Percentiles rank a stretch among this genome's conserved stretches.
These are phyloP conservation scores for Odobenus rosmarus DNA, from an alignment of 2,113 vertebrate species.

Conservation along the genomic window DNA sequence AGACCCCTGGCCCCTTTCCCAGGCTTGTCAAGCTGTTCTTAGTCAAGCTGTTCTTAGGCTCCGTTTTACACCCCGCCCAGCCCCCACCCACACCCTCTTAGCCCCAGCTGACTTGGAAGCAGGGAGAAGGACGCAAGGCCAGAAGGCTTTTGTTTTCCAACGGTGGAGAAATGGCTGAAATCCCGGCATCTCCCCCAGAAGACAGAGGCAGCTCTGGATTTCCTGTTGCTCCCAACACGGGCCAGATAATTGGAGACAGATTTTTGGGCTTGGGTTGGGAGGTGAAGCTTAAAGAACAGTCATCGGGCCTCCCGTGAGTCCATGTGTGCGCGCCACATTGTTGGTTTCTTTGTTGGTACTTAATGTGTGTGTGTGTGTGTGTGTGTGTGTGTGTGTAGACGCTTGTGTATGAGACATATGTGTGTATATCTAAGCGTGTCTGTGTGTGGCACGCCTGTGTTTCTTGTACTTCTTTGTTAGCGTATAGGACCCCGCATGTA, in stretches of 20 bases:
- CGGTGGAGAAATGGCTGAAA: slow-evolving; percentile 52
- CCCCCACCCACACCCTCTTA: not conserved
- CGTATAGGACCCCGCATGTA: not conserved
- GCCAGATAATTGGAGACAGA: slow-evolving; percentile 77
- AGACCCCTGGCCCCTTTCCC: not conserved
- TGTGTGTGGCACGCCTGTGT: not conserved
- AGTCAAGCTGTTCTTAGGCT: not conserved
- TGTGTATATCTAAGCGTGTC: not conserved
- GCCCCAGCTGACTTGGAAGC: slow-evolving; percentile 29
- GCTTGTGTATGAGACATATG: not conserved
- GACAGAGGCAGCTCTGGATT: slow-evolving; percentile 68
- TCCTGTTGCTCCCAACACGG: slow-evolving; percentile 71
- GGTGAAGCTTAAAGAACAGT: slow-evolving; percentile 65
- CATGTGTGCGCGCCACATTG: not conserved
- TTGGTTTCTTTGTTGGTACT: slow-evolving; percentile 49
- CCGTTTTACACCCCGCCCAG: not conserved
- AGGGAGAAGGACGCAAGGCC: slow-evolving; percentile 22
- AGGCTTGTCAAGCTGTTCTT: not conserved
- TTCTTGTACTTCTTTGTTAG: not conserved
- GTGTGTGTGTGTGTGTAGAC: not conserved
- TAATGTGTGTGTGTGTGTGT: not conserved
- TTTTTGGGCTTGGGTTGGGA: slow-evolving; percentile 62
- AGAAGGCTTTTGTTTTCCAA: slow-evolving; percentile 64
- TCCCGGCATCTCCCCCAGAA: slow-evolving; percentile 63
- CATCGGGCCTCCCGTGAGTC: slow-evolving; percentile 51